Evolutionary conservation across 2,797 vertebrate species (phyloP), one percentile per base, ranked within the genome.

Genomic region (Sylvilagus floridanus): DNA sequence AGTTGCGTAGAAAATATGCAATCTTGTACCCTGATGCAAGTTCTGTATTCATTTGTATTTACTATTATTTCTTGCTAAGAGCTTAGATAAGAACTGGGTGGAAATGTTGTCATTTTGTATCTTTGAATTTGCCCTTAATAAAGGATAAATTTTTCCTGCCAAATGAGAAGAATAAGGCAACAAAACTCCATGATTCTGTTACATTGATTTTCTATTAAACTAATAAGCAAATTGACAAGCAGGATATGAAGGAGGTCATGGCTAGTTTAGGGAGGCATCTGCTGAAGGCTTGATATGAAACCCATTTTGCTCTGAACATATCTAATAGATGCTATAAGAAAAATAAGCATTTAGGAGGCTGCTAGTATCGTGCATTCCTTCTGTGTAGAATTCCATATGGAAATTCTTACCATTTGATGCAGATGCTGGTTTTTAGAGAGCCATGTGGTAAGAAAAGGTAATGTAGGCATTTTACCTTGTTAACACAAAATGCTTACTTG

Each of bases 1-100:
- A 94, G 73, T 85, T 96, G 42, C 32, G 93, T 19, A 63, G 68
- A 91, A 63, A 63, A 84, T 79, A 97, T 93, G 75, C 62, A 81
- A 87, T 72, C 37, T 91, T 92, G 52, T 9, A 76, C 57, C 57
- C 5, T 11, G 8, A 52, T 75, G 84, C n/a, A 72, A 91, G 10
- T n/a, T 95, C 50, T 76, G 10, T 62, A 16, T 85, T 92, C 16
- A 52, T 75, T 90, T 78, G 12, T 84, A 84, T 93, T 91, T 91
- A 84, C 50, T 84, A 91, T 95, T 65, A 85, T 92, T 84, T 95
- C n/a, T 92, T 82, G 14, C 22, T 90, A 92, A 92, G 22, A 73
- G 2, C 16, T 94, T 52, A 90, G 87, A 88, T 92, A 96, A 90
- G 14, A 86, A 79, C 1, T 52, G 47, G 60, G 13, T 85, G 32